Conservation (phyloP, 2,113 vertebrate species). For the Brachionichthys hirsutus region DNA sequence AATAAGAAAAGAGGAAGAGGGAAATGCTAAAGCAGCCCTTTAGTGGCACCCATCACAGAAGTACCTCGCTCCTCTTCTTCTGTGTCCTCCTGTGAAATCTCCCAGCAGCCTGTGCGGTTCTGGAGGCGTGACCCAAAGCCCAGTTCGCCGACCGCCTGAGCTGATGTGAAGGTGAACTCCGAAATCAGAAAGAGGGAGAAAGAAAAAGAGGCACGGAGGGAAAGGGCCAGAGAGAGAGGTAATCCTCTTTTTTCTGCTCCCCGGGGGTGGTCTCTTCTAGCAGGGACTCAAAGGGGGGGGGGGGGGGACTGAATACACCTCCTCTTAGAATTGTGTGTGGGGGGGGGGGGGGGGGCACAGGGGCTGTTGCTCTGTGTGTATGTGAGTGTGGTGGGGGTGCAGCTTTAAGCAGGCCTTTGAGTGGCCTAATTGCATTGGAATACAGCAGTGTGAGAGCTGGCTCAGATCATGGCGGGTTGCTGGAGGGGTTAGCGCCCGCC, state of each 20-base stretch:
- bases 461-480: constrained; percentile 78
- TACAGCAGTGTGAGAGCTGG: constrained; percentile 85
- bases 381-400: constrained; percentile 65
- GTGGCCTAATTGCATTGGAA: constrained; percentile 93
- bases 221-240: constrained; percentile 63
- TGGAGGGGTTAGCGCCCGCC: constrained; percentile 68
- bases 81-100: constrained; percentile 36
- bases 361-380: constrained; percentile 65
- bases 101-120: constrained; percentile 32
- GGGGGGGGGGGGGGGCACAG: constrained; percentile 70
- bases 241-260: constrained; percentile 74
- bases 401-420: constrained; percentile 93
- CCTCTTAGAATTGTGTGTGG: constrained; percentile 76
- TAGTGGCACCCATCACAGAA: constrained; percentile 64
- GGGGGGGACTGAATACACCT: constrained; percentile 72
- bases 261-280: constrained; percentile 79
- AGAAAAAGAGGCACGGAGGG: constrained; percentile 48
- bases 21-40: constrained; percentile 59
- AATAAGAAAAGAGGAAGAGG: constrained; percentile 69
- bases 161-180: constrained; percentile 52
- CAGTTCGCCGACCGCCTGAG: constrained; percentile 28
- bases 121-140: constrained; percentile 35
- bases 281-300: constrained; percentile 72
- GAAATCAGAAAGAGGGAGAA: constrained; percentile 39
- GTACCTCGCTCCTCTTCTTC: constrained; percentile 45